phyloP scores from a whole-genome alignment of 2,113 vertebrate species.

The Triplophysa tibetana region DNA sequence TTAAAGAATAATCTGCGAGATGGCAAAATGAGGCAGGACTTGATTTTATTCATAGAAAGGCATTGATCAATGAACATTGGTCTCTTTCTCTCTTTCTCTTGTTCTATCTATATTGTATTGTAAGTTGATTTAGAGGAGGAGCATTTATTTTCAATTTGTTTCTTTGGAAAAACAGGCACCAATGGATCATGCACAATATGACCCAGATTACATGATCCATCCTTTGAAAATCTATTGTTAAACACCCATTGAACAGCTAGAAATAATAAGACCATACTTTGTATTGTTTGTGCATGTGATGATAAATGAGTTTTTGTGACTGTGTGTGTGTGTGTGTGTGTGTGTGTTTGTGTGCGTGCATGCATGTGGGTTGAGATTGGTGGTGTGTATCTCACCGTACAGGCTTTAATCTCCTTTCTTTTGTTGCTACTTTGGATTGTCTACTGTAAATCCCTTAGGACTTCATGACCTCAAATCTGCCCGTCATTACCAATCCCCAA shows the following conservation, averaged over 20 bases:
- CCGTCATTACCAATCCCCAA: neutral
- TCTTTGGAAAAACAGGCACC: neutral
- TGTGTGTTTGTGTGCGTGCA: too few relatives aligned
- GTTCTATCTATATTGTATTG: too few relatives aligned
- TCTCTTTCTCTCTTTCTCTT: too few relatives aligned
- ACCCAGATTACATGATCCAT: neutral
- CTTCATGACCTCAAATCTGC: conserved; percentile 1
- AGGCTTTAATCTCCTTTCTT: conserved; percentile 3
- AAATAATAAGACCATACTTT: neutral
- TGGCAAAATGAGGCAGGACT: neutral
- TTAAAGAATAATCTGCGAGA: neutral
- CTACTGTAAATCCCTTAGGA: neutral
- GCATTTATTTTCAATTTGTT: too few relatives aligned
- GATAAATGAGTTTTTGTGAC: too few relatives aligned
- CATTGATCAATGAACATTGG: too few relatives aligned
- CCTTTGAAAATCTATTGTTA: neutral
- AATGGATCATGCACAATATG: neutral
- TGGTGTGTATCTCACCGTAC: neutral
- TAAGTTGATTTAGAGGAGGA: too few relatives aligned
- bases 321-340: neutral
- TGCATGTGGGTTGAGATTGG: neutral
- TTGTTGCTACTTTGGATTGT: neutral
- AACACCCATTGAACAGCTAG: neutral
- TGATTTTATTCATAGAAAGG: neutral
- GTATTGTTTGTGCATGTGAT: neutral